Evolutionary conservation across 2,888 invertebrate genomes (phyloP).

Genomic region (Gastrophysa polygoni): DNA sequence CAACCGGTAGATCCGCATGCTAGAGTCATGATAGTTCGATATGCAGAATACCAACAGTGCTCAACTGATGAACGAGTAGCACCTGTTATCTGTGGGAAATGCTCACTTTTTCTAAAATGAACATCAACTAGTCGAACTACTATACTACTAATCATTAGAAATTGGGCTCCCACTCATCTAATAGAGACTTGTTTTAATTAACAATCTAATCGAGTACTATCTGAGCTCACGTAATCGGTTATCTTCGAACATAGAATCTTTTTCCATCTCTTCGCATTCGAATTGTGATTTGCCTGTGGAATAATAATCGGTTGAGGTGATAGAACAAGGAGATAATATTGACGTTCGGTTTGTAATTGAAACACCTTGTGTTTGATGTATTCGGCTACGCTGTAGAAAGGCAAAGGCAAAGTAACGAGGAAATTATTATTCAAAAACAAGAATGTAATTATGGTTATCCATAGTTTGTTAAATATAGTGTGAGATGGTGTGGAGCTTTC

Average conservation of each 20-base stretch:
- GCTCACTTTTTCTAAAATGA: too few species aligned
- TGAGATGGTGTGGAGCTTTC: constrained; percentile 15
- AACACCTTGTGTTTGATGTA: constrained; percentile 21
- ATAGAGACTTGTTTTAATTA: constrained; percentile 32
- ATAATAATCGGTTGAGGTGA: constrained; percentile 19
- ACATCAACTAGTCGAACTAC: too few species aligned
- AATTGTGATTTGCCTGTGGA: constrained; percentile 21
- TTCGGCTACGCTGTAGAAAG: constrained; percentile 18
- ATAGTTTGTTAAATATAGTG: constrained; percentile 24
- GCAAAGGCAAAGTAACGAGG: constrained; percentile 18
- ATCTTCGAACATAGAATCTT: constrained; percentile 23
- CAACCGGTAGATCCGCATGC: too few species aligned
- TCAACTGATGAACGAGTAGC: too few species aligned
- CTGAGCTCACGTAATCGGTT: constrained; percentile 24
- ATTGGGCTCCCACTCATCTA: constrained; percentile 28
- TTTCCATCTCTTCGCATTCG: constrained; percentile 7
- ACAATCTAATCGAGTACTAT: constrained; percentile 28
- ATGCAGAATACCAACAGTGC: too few species aligned
- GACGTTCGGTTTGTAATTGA: constrained; percentile 21
- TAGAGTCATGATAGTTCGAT: too few species aligned
- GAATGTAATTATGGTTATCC: constrained; percentile 22
- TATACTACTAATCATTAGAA: constrained; percentile 27
- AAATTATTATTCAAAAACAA: constrained; percentile 25
- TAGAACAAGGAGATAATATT: constrained; percentile 19
- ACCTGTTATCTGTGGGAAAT: too few species aligned